Evolutionary conservation across 2,888 invertebrate genomes (phyloP), one percentile per base, ranked within the genome.

Genomic region (Exocentrus adspersus): DNA sequence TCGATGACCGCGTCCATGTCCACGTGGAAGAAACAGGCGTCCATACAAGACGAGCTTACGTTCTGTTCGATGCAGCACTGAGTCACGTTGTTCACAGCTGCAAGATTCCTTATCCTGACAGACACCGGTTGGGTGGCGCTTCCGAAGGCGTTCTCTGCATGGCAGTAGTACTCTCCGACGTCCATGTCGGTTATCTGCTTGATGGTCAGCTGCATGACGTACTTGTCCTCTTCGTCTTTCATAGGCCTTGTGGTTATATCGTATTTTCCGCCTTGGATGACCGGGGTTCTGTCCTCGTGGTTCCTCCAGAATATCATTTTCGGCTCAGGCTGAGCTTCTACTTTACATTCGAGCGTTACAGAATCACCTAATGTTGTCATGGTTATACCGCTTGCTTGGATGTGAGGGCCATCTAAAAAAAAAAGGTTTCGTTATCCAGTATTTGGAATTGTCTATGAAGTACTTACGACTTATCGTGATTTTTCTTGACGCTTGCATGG

Each of bases 1-100:
- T 92, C 91, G 80, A 92, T 90, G 46, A 94, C 91, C 52, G 90
- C 89, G 79, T 93, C 93, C 80, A 94, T 91, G 78, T 94, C 93
- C 56, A 94, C 83, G 77, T 92, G 92, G 83, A 92, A 92, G 61
- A 90, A 89, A 84, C 95, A 95, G 14, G 94, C 94, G 76, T 92
- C 91, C 82, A 92, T 89, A 77, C 95, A 95, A 0, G 87, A 77
- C 0, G 89, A 85, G 0, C 92, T 90, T 0, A 95, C 94, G 80
- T 93, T 93, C 84, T 90, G 88, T 65, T 88, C 86, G n/a, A 86
- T 84, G 75, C 95, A 95, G 78, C 95, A 95, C 71, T 92, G 89
- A 0, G 91, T 90, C 20, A 93, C 89, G 74, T 93, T 92, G 73
- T 87, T 88, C 9, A 88, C 64, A 4, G 71, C 53, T 0, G 74